These are phyloP conservation scores for Erannis defoliaria DNA, from an alignment of 2,888 invertebrate genomes.

Conservation along the genomic window DNA sequence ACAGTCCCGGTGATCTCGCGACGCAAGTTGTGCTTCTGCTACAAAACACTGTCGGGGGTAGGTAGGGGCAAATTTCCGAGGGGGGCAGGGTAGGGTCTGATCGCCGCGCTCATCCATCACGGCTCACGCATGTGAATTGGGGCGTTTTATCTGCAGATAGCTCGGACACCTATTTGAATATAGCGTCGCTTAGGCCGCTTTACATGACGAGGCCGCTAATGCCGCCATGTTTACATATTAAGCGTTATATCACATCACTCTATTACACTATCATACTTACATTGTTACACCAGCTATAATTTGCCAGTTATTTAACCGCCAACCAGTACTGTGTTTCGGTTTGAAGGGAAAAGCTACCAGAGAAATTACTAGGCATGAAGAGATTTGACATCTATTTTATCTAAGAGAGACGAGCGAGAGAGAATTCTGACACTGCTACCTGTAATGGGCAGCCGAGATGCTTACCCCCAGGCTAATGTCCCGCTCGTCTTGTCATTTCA, in stretches of 20 bases:
- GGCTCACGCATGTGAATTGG: constrained; percentile 86
- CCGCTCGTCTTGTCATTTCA: too few relatives aligned
- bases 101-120: constrained; percentile 85
- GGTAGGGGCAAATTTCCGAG: constrained; percentile 80
- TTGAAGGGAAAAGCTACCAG: too few relatives aligned
- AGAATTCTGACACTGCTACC: too few relatives aligned
- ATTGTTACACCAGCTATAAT: neutral
- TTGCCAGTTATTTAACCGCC: too few relatives aligned
- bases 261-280: neutral
- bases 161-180: constrained; percentile 85
- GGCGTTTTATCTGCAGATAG: constrained; percentile 85
- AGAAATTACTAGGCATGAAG: too few relatives aligned
- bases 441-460: too few relatives aligned
- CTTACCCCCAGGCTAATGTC: too few relatives aligned
- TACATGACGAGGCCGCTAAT: constrained; percentile 34
- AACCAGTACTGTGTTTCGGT: too few relatives aligned
- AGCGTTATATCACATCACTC: neutral
- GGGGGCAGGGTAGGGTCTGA: constrained; percentile 83
- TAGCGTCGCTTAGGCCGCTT: constrained; percentile 75
- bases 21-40: constrained; percentile 6
- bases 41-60: constrained; percentile 49
- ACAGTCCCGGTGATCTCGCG: too few relatives aligned
- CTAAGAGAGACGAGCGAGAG: too few relatives aligned
- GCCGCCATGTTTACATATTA: constrained; percentile 18
- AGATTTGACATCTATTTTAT: too few relatives aligned